Conservation (phyloP, 2,797 vertebrate genomes). For the Lithobates sylvaticus region DNA sequence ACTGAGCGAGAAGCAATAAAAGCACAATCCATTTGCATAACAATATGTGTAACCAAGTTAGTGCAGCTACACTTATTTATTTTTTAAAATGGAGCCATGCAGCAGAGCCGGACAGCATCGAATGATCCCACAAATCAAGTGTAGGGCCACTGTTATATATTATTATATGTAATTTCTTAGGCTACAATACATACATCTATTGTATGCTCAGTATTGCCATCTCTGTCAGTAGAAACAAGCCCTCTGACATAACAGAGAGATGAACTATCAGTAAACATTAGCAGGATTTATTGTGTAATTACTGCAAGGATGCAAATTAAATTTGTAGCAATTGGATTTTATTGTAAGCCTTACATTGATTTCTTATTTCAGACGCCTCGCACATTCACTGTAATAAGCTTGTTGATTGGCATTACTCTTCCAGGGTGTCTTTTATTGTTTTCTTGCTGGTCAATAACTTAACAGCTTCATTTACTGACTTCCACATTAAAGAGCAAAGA, state of each 20-base stretch:
- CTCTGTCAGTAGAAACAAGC: neutral
- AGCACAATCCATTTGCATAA: too few relatives aligned
- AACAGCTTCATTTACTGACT: neutral
- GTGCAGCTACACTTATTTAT: too few relatives aligned
- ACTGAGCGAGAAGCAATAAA: too few relatives aligned
- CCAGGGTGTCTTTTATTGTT: neutral
- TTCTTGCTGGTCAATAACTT: neutral
- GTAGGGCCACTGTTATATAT: neutral
- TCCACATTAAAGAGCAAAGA: neutral
- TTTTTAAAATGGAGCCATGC: too few relatives aligned
- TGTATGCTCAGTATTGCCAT: neutral
- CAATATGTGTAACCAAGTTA: too few relatives aligned
- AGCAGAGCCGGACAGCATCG: too few relatives aligned
- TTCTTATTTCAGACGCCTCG: neutral
- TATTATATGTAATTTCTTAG: neutral
- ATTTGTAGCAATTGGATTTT: neutral
- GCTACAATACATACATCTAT: neutral
- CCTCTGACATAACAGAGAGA: neutral
- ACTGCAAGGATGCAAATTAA: neutral
- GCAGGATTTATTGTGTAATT: neutral
- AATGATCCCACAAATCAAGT: too few relatives aligned
- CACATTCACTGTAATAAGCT: neutral
- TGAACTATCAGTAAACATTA: neutral
- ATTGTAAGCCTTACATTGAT: neutral
- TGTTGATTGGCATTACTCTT: too few relatives aligned